Evolutionary conservation across 1,140 invertebrate species (phyloP).

Genomic region (Aphaenogaster floridana): DNA sequence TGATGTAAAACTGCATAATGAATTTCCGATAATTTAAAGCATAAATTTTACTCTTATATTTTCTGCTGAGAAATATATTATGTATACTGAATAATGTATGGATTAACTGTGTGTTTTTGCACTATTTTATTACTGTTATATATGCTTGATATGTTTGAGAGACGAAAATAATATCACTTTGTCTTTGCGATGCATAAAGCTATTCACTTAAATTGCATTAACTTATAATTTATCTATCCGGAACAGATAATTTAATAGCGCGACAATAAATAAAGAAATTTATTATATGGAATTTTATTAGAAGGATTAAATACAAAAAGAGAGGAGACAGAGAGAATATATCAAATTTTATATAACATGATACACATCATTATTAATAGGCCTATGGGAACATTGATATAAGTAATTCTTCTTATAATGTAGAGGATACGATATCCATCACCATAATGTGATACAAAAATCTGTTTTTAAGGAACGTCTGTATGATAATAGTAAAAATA

Average conservation of each 20-base stretch:
- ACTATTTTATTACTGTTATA: slow-evolving; percentile 12
- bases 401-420: slow-evolving; percentile 26
- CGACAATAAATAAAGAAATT: slow-evolving; percentile 39
- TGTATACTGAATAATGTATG: slow-evolving; percentile 7
- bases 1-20: not conserved
- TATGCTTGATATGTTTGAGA: slow-evolving; percentile 10
- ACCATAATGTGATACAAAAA: slow-evolving; percentile 42
- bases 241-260: slow-evolving; percentile 28
- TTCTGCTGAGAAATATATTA: not conserved
- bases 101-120: not conserved
- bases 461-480: not conserved
- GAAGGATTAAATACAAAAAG: not conserved
- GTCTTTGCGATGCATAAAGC: slow-evolving; percentile 17
- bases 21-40: not conserved
- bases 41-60: not conserved
- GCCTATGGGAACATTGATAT: slow-evolving; percentile 28
- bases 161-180: not conserved
- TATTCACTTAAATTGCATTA: not conserved
- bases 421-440: slow-evolving; percentile 5
- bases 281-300: slow-evolving; percentile 43
- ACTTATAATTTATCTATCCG: not conserved
- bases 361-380: slow-evolving; percentile 43
- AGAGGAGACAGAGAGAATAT: slow-evolving; percentile 5
- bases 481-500: slow-evolving; percentile 25
- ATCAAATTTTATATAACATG: slow-evolving; percentile 42